Conservation (phyloP, 2,888 invertebrate genomes). For the Prenolepis imparis region DNA sequence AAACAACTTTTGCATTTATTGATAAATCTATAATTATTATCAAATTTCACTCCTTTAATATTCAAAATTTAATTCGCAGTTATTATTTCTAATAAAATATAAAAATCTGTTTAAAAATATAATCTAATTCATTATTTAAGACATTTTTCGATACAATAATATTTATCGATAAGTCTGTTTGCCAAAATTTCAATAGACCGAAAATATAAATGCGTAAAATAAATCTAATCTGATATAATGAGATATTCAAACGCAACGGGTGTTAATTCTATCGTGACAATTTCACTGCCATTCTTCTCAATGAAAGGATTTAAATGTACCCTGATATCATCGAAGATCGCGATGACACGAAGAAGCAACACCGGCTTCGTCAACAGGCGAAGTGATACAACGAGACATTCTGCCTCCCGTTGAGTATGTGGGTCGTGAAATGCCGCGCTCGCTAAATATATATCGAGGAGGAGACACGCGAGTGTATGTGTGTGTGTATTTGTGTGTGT, state of each 20-base stretch:
- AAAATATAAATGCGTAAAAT: background rate
- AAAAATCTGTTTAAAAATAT: background rate
- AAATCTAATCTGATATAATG: background rate
- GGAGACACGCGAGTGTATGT: constrained; percentile 69
- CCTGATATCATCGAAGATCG: constrained; percentile 29
- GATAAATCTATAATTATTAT: background rate
- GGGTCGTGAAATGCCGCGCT: constrained; percentile 84
- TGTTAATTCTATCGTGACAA: background rate
- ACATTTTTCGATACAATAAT: background rate
- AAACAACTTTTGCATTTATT: background rate
- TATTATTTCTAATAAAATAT: background rate
- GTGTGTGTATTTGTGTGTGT: constrained; percentile 64
- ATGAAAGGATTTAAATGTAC: background rate
- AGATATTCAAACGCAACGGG: background rate
- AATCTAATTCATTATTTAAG: background rate
- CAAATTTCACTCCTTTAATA: background rate
- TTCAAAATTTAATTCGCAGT: background rate
- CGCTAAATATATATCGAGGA: constrained; percentile 81
- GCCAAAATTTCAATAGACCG: background rate
- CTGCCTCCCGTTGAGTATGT: constrained; percentile 82
- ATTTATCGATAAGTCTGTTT: constrained; percentile 1
- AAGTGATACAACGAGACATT: constrained; percentile 79
- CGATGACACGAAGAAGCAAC: constrained; percentile 53
- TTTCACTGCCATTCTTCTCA: background rate
- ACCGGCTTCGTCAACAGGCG: constrained; percentile 61